Percentiles rank a stretch among this genome's conserved stretches.
These are phyloP conservation scores for Pseudanteris insignis DNA, from an alignment of 2,888 invertebrate species.

Conservation along the genomic window DNA sequence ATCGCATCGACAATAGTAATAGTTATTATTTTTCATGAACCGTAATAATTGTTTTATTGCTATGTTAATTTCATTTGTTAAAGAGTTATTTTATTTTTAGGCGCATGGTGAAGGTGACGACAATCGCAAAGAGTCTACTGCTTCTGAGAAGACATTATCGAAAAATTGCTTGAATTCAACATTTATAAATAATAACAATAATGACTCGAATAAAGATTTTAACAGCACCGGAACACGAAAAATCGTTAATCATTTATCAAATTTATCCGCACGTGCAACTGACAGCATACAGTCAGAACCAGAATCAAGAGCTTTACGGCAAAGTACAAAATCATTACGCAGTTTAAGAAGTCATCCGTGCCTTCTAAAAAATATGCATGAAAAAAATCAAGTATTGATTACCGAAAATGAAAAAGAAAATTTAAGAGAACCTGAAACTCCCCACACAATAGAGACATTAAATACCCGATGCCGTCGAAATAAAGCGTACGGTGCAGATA, in stretches of 20 bases:
- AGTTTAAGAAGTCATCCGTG: conserved; percentile 48
- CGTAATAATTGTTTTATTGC: too few species aligned
- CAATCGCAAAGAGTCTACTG: conserved; percentile 50
- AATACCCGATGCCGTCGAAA: conserved; percentile 52
- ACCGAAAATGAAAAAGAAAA: conserved; percentile 44
- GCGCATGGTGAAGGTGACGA: conserved; percentile 34
- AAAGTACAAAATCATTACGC: conserved; percentile 45
- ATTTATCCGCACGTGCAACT: too few species aligned
- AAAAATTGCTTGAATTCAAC: conserved; percentile 43
- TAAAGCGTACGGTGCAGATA: conserved; percentile 48
- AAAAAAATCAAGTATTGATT: conserved; percentile 26
- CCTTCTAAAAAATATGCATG: conserved; percentile 34
- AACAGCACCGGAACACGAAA: conserved; percentile 50
- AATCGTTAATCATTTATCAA: conserved; percentile 21
- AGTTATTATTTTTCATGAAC: too few species aligned
- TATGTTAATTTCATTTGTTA: too few species aligned
- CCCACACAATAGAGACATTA: conserved; percentile 33
- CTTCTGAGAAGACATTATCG: conserved; percentile 52
- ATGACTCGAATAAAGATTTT: conserved; percentile 57
- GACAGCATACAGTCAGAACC: too few species aligned
- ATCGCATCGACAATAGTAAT: too few species aligned
- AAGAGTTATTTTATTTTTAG: too few species aligned
- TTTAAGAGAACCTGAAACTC: conserved; percentile 31
- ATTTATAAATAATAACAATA: conserved; percentile 58
- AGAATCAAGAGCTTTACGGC: conserved; percentile 20